Conservation (phyloP, 1,140 invertebrate genomes). For the Bombus superbus region DNA sequence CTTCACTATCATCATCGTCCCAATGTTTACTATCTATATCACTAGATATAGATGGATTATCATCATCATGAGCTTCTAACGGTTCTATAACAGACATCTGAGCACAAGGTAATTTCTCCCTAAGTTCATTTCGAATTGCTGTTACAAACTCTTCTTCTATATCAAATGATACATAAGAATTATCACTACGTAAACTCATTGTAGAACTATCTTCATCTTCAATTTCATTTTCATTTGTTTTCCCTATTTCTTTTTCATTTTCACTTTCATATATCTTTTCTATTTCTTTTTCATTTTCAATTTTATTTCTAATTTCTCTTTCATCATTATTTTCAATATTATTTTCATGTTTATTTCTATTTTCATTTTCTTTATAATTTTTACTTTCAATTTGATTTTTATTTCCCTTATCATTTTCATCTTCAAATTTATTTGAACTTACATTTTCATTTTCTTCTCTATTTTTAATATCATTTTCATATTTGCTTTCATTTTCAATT, state of each 20-base stretch:
- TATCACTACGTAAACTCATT: conserved; percentile 79
- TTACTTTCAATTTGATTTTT: background rate
- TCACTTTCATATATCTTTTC: conserved; percentile 40
- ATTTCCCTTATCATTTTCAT: conserved; percentile 46
- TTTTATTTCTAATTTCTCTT: conserved; percentile 34
- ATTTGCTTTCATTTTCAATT: conserved; percentile 33
- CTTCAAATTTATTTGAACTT: conserved; percentile 37
- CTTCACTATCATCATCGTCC: conserved; percentile 74
- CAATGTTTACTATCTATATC: conserved; percentile 73
- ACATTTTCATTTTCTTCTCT: background rate
- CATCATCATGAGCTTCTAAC: conserved; percentile 76
- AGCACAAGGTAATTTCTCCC: conserved; percentile 87
- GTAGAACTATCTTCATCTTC: conserved; percentile 81
- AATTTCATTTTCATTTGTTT: conserved; percentile 55
- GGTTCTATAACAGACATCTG: conserved; percentile 83
- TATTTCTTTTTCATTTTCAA: conserved; percentile 50
- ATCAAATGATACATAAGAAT: conserved; percentile 84
- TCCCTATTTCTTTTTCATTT: conserved; percentile 32
- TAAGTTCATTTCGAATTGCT: conserved; percentile 87
- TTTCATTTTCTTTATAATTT: conserved; percentile 42
- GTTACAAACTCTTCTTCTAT: conserved; percentile 88
- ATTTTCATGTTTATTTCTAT: background rate
- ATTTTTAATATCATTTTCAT: conserved; percentile 32
- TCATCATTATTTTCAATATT: conserved; percentile 38
- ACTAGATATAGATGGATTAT: conserved; percentile 68